A percentile compares a stretch with the other conserved stretches of the same genome.
Conservation (phyloP, 2,797 vertebrate species). For the Carcharodon carcharias region DNA sequence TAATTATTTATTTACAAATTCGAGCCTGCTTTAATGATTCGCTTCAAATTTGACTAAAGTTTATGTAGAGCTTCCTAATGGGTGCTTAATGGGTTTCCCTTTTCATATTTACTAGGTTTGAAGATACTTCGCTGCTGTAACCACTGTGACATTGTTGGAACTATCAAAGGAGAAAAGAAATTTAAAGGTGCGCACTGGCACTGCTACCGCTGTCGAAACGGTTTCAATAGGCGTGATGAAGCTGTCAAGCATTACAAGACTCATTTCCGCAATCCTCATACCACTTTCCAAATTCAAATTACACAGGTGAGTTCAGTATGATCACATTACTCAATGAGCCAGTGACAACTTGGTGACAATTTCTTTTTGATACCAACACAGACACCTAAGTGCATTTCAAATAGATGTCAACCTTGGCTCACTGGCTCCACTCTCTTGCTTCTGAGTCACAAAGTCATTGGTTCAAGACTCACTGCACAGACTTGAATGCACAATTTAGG, state of each 20-base stretch:
- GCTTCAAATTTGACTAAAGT: not conserved
- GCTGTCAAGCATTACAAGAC: slow-evolving; percentile 54
- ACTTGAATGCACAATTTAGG: not conserved
- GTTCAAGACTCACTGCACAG: not conserved
- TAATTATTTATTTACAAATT: not conserved
- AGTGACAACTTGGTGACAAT: not conserved
- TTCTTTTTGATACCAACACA: not conserved
- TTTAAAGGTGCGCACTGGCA: slow-evolving; percentile 55
- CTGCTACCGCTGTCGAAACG: slow-evolving; percentile 53
- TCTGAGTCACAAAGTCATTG: not conserved
- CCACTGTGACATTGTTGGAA: slow-evolving; percentile 54
- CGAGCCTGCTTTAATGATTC: not conserved
- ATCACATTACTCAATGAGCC: not conserved
- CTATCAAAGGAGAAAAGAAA: slow-evolving; percentile 54
- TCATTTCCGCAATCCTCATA: slow-evolving; percentile 55
- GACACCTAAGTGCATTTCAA: not conserved
- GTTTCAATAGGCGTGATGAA: slow-evolving; percentile 53
- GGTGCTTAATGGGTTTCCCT: not conserved
- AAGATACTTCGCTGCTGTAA: slow-evolving; percentile 54
- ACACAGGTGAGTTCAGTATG: slow-evolving; percentile 46
- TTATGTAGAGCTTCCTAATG: not conserved
- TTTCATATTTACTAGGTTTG: slow-evolving; percentile 44
- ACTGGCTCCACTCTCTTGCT: not conserved
- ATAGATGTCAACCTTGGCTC: not conserved
- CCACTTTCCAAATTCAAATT: slow-evolving; percentile 55